Percentiles rank a stretch among this genome's conserved stretches.
These are phyloP conservation scores for Colistium nudipinnis DNA, from an alignment of 2,113 vertebrate species.

Conservation along the genomic window DNA sequence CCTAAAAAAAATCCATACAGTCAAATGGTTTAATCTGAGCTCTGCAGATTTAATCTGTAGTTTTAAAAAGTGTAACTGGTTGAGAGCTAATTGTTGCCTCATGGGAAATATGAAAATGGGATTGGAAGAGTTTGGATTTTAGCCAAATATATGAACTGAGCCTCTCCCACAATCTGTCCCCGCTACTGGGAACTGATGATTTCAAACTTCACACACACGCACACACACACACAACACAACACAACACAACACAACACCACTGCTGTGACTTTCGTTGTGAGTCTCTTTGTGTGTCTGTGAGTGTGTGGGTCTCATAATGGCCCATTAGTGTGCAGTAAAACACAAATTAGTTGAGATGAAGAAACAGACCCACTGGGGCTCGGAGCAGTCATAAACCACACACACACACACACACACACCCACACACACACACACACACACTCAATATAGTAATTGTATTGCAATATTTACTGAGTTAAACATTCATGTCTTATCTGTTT, in stretches of 20 bases:
- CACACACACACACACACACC: neutral
- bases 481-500: too few relatives aligned
- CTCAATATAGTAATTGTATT: slow-evolving; percentile 28
- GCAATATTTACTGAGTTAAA: neutral
- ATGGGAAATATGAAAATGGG: slow-evolving; percentile 49
- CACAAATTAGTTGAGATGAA: slow-evolving; percentile 55
- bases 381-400: slow-evolving; percentile 37
- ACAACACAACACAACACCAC: neutral
- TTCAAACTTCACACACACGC: neutral
- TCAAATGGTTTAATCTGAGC: slow-evolving; percentile 13
- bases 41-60: slow-evolving; percentile 16
- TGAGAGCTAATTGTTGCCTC: slow-evolving; percentile 49
- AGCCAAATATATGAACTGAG: slow-evolving; percentile 21
- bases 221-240: neutral
- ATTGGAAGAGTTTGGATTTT: slow-evolving; percentile 47
- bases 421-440: neutral
- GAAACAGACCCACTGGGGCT: slow-evolving; percentile 43
- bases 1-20: slow-evolving; percentile 19
- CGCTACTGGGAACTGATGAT: slow-evolving; percentile 40
- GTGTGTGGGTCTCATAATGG: slow-evolving; percentile 37
- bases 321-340: slow-evolving; percentile 54
- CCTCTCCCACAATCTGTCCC: slow-evolving; percentile 49
- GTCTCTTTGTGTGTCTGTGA: neutral
- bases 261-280: slow-evolving; percentile 15
- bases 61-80: slow-evolving; percentile 16